Evolutionary conservation across 2,113 vertebrate genomes (phyloP).

Genomic region (Isichthys henryi): DNA sequence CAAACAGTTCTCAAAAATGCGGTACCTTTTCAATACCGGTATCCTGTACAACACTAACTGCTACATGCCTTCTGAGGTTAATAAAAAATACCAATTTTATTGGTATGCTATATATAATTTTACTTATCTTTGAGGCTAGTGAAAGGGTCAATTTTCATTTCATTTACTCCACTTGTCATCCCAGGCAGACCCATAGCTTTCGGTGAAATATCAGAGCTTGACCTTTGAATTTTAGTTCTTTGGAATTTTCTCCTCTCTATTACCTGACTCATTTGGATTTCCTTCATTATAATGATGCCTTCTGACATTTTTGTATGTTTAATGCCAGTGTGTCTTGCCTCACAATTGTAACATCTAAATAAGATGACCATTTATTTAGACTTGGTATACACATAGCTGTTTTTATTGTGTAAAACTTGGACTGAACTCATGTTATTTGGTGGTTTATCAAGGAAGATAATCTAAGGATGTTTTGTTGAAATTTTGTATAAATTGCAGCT

Average conservation of each 20-base stretch:
- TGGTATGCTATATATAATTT: not conserved
- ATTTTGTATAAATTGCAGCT: no score
- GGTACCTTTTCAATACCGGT: not conserved
- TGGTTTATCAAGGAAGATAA: not conserved
- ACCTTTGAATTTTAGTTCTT: slow-evolving; percentile 14
- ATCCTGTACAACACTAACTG: not conserved
- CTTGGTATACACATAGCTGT: not conserved
- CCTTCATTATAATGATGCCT: not conserved
- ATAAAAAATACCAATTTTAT: not conserved
- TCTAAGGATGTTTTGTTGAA: not conserved
- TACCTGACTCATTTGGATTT: slow-evolving; percentile 17
- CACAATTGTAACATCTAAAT: not conserved
- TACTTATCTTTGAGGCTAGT: not conserved
- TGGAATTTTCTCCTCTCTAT: slow-evolving; percentile 16
- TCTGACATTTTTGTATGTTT: slow-evolving; percentile 22
- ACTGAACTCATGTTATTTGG: not conserved
- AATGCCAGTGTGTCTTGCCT: slow-evolving; percentile 5
- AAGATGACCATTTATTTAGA: not conserved
- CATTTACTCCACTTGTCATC: not conserved
- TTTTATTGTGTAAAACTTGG: not conserved
- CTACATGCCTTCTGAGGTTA: not conserved
- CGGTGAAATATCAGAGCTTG: slow-evolving; percentile 16
- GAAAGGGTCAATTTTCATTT: not conserved
- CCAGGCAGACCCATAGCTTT: not conserved
- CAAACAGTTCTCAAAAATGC: not conserved